A percentile compares a stretch with the other conserved stretches of the same genome.
These are phyloP conservation scores for Trilocha varians DNA, from an alignment of 2,888 invertebrate species.

Conservation along the genomic window DNA sequence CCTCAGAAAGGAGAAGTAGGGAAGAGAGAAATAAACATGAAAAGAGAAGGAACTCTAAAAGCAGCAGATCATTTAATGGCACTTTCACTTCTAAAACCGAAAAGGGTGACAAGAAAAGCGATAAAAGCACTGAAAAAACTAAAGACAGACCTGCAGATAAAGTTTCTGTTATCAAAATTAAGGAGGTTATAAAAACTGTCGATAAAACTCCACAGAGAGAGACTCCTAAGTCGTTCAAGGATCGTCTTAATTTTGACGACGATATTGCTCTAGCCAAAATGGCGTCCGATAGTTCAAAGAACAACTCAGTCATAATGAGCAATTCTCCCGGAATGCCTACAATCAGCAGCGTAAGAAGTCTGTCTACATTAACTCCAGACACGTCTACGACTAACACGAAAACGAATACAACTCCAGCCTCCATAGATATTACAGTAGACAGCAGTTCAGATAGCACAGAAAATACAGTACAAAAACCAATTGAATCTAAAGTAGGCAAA, in stretches of 20 bases:
- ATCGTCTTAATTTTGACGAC: conserved; percentile 37
- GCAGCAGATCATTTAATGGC: conserved; percentile 30
- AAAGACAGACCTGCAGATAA: conserved; percentile 15
- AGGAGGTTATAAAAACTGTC: conserved; percentile 3
- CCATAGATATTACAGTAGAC: conserved; percentile 32
- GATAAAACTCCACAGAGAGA: conserved; percentile 17
- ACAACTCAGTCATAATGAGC: conserved; percentile 8
- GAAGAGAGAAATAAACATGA: conserved; percentile 23
- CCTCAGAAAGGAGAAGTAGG: conserved; percentile 21
- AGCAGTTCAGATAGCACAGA: conserved; percentile 31
- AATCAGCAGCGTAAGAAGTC: conserved; percentile 46
- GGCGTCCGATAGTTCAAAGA: conserved; percentile 27
- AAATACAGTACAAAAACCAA: too few relatives aligned
- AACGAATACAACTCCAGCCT: conserved; percentile 16
- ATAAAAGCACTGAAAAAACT: conserved; percentile 18
- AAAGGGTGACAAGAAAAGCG: conserved; percentile 12
- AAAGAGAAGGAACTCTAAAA: conserved; percentile 35
- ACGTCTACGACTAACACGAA: conserved; percentile 15
- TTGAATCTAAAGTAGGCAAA: conserved; percentile 41
- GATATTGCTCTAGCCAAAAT: conserved; percentile 40
- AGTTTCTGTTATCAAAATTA: not conserved
- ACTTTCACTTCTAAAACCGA: conserved; percentile 17
- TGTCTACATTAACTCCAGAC: conserved; percentile 28
- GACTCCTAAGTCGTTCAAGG: conserved; percentile 26
- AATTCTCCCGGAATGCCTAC: conserved; percentile 36